A percentile compares a stretch with the other conserved stretches of the same genome.
Evolutionary conservation across 2,797 vertebrate species (phyloP).

Genomic region (Argyrosomus regius): DNA sequence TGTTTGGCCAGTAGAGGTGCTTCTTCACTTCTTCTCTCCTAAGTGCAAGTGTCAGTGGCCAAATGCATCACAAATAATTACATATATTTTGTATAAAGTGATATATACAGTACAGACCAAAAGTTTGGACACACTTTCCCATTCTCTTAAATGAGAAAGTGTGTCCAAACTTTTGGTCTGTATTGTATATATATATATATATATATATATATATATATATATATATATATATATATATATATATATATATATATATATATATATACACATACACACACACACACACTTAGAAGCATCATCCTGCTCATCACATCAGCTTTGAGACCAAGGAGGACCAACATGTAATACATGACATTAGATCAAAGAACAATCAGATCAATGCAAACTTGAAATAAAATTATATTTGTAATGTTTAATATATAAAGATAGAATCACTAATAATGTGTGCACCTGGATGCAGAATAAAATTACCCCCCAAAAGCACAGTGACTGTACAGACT

Average conservation of each 20-base stretch:
- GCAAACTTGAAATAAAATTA: slow-evolving; percentile 1
- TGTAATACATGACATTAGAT: background rate
- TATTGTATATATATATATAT: background rate
- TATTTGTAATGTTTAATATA: slow-evolving; percentile 20
- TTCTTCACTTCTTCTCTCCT: background rate
- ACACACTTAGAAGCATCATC: background rate
- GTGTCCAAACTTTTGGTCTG: no score
- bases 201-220: background rate
- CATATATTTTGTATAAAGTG: background rate
- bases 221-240: background rate
- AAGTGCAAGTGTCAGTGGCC: background rate
- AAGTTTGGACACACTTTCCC: no score
- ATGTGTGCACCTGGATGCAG: slow-evolving; percentile 19
- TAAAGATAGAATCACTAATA: background rate
- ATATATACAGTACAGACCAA: no score
- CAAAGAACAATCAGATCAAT: background rate
- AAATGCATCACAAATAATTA: background rate
- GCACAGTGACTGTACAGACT: slow-evolving; percentile 57
- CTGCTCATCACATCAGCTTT: background rate
- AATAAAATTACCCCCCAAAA: slow-evolving; percentile 15
- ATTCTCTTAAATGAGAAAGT: no score
- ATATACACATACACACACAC: no score
- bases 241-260: no score
- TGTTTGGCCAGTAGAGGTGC: background rate
- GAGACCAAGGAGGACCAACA: no score